Evolutionary conservation across 2,888 invertebrate species (phyloP), one percentile per base, ranked within the genome.

Genomic region (Theodoxus fluviatilis): DNA sequence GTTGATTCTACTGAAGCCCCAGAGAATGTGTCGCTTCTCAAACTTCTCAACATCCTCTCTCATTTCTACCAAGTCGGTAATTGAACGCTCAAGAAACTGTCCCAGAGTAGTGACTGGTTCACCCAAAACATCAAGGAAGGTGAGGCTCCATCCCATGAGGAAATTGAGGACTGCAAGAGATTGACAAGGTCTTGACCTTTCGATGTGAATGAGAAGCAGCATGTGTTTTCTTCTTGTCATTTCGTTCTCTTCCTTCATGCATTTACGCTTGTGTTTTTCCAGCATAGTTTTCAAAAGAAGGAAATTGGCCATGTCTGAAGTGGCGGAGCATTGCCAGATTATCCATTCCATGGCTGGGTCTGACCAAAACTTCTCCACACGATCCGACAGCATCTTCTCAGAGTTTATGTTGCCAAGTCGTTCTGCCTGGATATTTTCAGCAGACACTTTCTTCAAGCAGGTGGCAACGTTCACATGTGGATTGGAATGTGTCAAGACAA

Each of bases 1-100:
- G 55, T 71, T 69, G 7, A 80, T 78, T 37, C 74, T 59, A 0
- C 77, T 74, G 40, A 79, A 79, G 31, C 76, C 71, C 77, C 77
- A 75, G 37, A 78, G 75, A 4, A 80, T 57, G n/a, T 77, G 71
- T 12, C 77, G 73, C n/a, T 67, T 67, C 2, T 77, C 69, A 12
- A 69, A 69, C 18, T 59, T 52, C 31, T 52, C 15, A 33, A 76
- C 52, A 28, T 74, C 73, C 43, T 69, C 38, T 43, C 72, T 70
- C 9, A 43, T 47, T 28, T 68, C 12, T 9, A 76, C 49, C 3
- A 78, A 70, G 3, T 77, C 73, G 7, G 40, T 28, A 7, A 76
- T 43, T 2, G 69, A 55, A 12, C 22, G 18, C 1, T 57, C 55
- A 7, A 69, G 69, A 2, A 76, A 67, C n/a, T 64, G 38, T 22